Conservation (phyloP, 2,797 vertebrate species). For the Euphonia xanthogaster region DNA sequence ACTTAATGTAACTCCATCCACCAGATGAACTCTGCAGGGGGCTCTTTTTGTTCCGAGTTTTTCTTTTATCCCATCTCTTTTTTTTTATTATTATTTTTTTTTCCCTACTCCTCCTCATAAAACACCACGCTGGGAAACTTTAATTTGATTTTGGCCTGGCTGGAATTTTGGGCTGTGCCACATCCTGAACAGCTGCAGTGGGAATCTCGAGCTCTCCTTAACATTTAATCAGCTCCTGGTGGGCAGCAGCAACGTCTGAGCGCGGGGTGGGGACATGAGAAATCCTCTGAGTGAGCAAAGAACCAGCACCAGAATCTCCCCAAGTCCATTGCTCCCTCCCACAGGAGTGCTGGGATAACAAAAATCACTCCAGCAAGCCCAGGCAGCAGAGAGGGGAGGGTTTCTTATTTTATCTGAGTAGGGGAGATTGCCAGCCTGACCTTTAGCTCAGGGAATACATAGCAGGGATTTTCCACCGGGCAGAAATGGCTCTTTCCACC, state of each 20-base stretch:
- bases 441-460: background rate
- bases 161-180: background rate
- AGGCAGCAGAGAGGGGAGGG: background rate
- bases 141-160: constrained; percentile 57
- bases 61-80: background rate
- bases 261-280: background rate
- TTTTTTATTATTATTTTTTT: background rate
- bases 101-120: background rate
- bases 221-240: constrained; percentile 10
- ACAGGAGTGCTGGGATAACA: background rate
- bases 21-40: constrained; percentile 56
- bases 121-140: constrained; percentile 53
- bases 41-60: constrained; percentile 12
- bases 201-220: background rate
- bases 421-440: background rate
- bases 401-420: background rate
- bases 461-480: background rate
- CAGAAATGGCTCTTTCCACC: background rate
- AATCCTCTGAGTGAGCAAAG: background rate
- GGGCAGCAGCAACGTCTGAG: background rate
- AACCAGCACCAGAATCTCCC: background rate
- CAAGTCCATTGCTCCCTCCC: background rate
- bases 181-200: constrained; percentile 1
- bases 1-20: constrained; percentile 66
- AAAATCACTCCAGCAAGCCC: background rate